These are phyloP conservation scores for Zosterops lateralis DNA, from an alignment of 2,113 vertebrate genomes.

Conservation along the genomic window DNA sequence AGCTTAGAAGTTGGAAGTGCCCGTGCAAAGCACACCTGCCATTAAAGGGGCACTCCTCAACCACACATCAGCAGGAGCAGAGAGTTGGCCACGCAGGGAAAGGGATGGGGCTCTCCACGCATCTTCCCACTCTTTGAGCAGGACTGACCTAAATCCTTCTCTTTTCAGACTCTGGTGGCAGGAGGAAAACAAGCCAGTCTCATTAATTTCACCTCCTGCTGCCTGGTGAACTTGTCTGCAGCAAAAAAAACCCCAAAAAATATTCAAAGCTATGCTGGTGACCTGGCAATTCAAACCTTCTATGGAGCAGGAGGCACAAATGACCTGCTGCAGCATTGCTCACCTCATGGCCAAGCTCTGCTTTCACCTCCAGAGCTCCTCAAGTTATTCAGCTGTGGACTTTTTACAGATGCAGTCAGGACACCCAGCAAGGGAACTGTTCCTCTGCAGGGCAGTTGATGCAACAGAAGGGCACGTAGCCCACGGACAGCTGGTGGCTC, in stretches of 20 bases:
- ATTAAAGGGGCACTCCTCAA: neutral
- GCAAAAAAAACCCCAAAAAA: neutral
- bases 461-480: neutral
- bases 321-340: neutral
- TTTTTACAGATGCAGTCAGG: neutral
- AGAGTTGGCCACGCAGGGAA: neutral
- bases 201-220: conserved; percentile 39
- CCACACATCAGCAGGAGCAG: neutral
- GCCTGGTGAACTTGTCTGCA: neutral
- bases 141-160: conserved; percentile 23
- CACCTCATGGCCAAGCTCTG: neutral
- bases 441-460: neutral
- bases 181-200: neutral
- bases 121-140: neutral
- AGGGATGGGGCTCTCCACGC: neutral
- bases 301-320: neutral
- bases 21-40: neutral
- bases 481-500: neutral
- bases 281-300: neutral
- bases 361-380: neutral
- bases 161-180: neutral
- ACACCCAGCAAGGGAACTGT: neutral
- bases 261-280: neutral
- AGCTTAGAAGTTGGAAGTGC: conserved; percentile 4
- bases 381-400: neutral